These are phyloP conservation scores for Ophioninae sp. DNA, from an alignment of 2,888 invertebrate species.

Conservation along the genomic window DNA sequence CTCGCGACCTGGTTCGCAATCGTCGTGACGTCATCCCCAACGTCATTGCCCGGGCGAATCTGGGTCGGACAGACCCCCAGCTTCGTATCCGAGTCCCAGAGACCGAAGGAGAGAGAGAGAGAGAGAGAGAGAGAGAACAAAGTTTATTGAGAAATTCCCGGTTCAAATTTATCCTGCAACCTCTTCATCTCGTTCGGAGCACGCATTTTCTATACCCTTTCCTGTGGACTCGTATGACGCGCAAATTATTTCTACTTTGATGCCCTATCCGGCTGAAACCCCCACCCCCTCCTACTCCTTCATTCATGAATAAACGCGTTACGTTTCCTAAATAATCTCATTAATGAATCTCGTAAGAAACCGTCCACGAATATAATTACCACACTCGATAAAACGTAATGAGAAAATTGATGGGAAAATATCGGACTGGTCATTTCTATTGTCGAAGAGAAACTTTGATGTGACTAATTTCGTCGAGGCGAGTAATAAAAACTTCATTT, in stretches of 20 bases:
- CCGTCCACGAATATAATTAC: neutral
- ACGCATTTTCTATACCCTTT: constrained; percentile 14
- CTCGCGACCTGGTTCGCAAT: constrained; percentile 77
- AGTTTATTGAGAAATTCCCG: constrained; percentile 77
- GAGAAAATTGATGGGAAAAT: neutral
- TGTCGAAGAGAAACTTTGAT: no score
- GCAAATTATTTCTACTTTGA: constrained; percentile 35
- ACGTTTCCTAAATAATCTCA: neutral
- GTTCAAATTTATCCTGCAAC: constrained; percentile 66
- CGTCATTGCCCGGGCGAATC: constrained; percentile 83
- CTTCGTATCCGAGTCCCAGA: constrained; percentile 79
- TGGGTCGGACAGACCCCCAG: constrained; percentile 87
- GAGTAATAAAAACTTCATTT: neutral
- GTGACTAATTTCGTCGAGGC: no score
- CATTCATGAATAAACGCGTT: neutral
- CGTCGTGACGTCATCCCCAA: constrained; percentile 78
- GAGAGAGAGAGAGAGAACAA: constrained; percentile 59
- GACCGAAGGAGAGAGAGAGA: constrained; percentile 5
- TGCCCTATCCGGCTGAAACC: neutral
- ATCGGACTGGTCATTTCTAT: no score
- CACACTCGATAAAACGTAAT: neutral
- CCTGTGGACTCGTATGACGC: neutral
- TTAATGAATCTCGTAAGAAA: neutral
- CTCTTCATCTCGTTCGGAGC: neutral
- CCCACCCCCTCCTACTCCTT: no score